phyloP scores from a whole-genome alignment of 2,113 vertebrate genomes.

The Brachionichthys hirsutus region DNA sequence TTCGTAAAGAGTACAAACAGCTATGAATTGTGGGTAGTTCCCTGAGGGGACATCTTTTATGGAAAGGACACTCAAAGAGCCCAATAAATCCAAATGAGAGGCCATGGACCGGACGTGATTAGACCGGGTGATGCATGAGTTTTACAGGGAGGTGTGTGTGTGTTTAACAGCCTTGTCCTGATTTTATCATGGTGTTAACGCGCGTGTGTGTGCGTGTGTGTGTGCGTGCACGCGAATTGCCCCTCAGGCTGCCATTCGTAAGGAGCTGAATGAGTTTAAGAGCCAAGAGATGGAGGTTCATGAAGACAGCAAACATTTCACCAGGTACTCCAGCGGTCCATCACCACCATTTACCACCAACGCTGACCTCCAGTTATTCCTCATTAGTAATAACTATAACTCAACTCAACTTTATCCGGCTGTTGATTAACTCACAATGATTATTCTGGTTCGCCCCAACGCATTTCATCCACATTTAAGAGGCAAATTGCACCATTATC shows the following conservation, averaged over 20 bases:
- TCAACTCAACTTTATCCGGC: constrained; percentile 18
- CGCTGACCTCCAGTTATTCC: neutral
- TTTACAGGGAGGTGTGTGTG: neutral
- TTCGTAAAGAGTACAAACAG: no score
- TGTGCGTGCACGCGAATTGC: neutral
- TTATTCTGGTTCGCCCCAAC: constrained; percentile 25
- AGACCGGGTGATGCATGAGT: neutral
- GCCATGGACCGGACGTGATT: neutral
- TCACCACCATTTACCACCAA: constrained; percentile 6
- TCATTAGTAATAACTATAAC: constrained; percentile 44
- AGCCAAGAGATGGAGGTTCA: constrained; percentile 99
- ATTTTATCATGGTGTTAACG: neutral
- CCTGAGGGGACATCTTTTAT: no score
- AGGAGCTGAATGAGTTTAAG: constrained; percentile 99
- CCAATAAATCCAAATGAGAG: neutral
- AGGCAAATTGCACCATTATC: constrained; percentile 38
- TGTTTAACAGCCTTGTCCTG: neutral
- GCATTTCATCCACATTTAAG: constrained; percentile 21
- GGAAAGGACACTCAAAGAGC: no score
- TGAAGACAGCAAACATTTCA: constrained; percentile 96
- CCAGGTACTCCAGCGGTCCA: constrained; percentile 81
- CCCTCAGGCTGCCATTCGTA: constrained; percentile 94
- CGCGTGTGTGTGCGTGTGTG: constrained; percentile 2
- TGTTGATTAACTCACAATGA: constrained; percentile 39
- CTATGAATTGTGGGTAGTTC: no score